Evolutionary conservation across 2,888 invertebrate genomes (phyloP), one percentile per base, ranked within the genome.

Genomic region (Troides aeacus): DNA sequence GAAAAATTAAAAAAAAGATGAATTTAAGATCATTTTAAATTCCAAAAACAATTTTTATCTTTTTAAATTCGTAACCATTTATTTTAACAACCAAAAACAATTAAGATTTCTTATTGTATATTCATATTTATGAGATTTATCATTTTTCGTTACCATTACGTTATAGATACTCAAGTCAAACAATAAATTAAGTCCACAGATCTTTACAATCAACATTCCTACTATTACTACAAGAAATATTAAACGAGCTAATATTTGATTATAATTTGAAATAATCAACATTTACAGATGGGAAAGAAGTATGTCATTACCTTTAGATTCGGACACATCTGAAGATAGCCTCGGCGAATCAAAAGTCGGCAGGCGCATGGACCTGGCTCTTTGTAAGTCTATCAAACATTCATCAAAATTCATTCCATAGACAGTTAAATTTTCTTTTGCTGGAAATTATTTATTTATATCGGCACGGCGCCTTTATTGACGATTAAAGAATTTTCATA

Each of bases 281-380:
- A 23, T 60, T 70, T 63, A 7, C 88, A 95, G 95, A 81, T 94
- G 94, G 90, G 95, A 95, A 85, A 88, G 95, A 77, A 95, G 95
- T 81, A 95, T 95, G 94, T 95, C 95, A 10, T 85, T 95, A 70
- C 95, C 96, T 53, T 84, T 95, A 77, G 91, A 93, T 75, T 84
- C 90, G 72, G 89, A 93, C 74, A 91, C 84, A 2, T 89, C 89
- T 6, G 90, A 90, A 77, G 93, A 90, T 75, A 92, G 89, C 77
- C 84, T 89, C 42, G 85, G 90, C 5, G 92, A 93, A 71, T 79
- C 84, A 61, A 92, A 92, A 78, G 82, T 92, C 72, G 93, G 94
- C 73, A 93, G 96, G 76, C 95, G 96, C 86, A 97, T 97, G 96
- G 97, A 97, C 83, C 95, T 97, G 85, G 96, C 96, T 72, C 93